These are phyloP conservation scores for Coleophora deauratella DNA, from an alignment of 2,888 invertebrate genomes.

Conservation along the genomic window DNA sequence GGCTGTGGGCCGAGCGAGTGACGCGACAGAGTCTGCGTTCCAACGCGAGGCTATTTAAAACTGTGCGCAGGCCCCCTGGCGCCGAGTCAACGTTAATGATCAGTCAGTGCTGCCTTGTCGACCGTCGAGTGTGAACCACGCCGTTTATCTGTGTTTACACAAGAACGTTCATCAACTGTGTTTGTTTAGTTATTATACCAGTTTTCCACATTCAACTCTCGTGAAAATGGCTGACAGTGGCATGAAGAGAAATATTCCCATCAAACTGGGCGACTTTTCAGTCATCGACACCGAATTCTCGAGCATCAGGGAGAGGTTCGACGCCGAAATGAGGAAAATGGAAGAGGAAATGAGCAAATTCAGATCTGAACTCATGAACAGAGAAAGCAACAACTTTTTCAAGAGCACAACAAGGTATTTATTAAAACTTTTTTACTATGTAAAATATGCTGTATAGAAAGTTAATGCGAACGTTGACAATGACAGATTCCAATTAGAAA, in stretches of 20 bases:
- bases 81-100: constrained; percentile 71
- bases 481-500: no score
- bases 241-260: constrained; percentile 92
- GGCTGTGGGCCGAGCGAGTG: constrained; percentile 57
- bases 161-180: constrained; percentile 50
- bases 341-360: constrained; percentile 98
- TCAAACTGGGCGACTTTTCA: constrained; percentile 94
- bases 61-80: constrained; percentile 72
- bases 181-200: constrained; percentile 67
- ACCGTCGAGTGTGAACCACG: constrained; percentile 55
- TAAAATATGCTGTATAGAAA: constrained; percentile 1
- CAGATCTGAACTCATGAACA: constrained; percentile 92
- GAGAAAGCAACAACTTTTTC: constrained; percentile 93
- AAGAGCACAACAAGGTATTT: constrained; percentile 89
- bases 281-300: constrained; percentile 97
- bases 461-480: background rate
- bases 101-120: constrained; percentile 67
- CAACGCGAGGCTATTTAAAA: constrained; percentile 73
- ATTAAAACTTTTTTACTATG: constrained; percentile 22
- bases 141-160: constrained; percentile 64
- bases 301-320: constrained; percentile 95
- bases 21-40: constrained; percentile 55
- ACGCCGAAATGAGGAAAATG: constrained; percentile 98
- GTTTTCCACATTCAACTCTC: constrained; percentile 38
- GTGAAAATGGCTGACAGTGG: constrained; percentile 86